A percentile compares a stretch with the other conserved stretches of the same genome.
Evolutionary conservation across 2,797 vertebrate species (phyloP).

Genomic region (Uromys caudimaculatus): DNA sequence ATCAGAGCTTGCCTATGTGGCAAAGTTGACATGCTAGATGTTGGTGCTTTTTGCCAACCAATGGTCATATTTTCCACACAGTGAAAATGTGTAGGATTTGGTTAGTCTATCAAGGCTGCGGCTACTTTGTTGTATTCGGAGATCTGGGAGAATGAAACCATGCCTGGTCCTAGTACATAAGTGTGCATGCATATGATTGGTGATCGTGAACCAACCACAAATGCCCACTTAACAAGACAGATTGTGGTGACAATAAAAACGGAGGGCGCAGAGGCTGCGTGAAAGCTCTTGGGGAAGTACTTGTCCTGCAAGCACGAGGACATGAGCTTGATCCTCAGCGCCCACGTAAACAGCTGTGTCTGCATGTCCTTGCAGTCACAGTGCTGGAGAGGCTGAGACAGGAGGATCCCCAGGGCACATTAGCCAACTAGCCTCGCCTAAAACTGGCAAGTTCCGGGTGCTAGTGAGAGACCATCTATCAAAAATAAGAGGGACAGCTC

Average conservation of each 20-base stretch:
- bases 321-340: background rate
- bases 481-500: background rate
- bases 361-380: background rate
- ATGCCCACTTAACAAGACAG: background rate
- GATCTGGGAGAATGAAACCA: background rate
- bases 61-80: background rate
- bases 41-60: background rate
- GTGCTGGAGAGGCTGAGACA: background rate
- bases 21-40: background rate
- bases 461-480: background rate
- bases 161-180: background rate
- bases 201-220: background rate
- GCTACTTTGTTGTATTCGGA: background rate
- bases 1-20: conserved; percentile 6
- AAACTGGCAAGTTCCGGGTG: background rate
- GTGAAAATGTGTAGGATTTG: background rate
- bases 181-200: background rate
- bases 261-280: background rate
- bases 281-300: background rate
- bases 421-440: background rate
- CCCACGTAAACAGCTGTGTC: rapidly evolving
- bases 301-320: background rate
- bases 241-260: background rate
- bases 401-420: background rate
- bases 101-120: background rate